Percentiles rank a stretch among this genome's conserved stretches.
Evolutionary conservation across 2,113 vertebrate genomes (phyloP).

Genomic region (Nesoenas mayeri): DNA sequence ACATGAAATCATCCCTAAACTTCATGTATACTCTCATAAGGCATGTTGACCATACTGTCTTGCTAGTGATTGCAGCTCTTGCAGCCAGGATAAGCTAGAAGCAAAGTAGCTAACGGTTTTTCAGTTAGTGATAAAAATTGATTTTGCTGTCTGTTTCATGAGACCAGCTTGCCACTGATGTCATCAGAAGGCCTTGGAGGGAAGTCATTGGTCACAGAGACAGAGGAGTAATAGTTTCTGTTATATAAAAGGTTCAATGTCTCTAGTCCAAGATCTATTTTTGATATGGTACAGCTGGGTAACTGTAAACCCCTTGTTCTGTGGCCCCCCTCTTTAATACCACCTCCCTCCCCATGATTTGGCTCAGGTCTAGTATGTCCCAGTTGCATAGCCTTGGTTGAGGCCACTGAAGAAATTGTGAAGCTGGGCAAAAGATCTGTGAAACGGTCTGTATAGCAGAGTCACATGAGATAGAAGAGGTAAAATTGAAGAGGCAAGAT

Average conservation of each 20-base stretch:
- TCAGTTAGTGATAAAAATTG: neutral
- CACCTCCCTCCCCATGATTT: fast-evolving
- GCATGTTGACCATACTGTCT: neutral
- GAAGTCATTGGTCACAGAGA: neutral
- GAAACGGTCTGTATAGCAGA: neutral
- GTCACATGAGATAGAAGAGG: neutral
- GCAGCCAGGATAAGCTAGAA: neutral
- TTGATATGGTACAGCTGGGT: neutral
- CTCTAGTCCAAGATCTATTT: neutral
- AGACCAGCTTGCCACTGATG: neutral
- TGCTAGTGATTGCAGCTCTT: neutral
- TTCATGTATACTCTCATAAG: neutral
- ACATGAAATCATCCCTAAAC: neutral
- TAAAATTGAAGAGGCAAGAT: neutral
- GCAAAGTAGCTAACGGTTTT: neutral
- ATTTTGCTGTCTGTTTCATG: neutral
- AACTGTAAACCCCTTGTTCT: neutral
- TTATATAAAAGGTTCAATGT: neutral
- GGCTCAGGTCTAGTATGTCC: neutral
- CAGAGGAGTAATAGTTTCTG: neutral
- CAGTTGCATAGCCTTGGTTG: neutral
- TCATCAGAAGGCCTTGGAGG: neutral
- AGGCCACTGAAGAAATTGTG: neutral
- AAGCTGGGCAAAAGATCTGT: neutral
- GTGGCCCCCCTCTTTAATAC: neutral